Base-by-base conservation (phyloP, 2,888 invertebrate genomes). In the Tetanocera ferruginea region DNA sequence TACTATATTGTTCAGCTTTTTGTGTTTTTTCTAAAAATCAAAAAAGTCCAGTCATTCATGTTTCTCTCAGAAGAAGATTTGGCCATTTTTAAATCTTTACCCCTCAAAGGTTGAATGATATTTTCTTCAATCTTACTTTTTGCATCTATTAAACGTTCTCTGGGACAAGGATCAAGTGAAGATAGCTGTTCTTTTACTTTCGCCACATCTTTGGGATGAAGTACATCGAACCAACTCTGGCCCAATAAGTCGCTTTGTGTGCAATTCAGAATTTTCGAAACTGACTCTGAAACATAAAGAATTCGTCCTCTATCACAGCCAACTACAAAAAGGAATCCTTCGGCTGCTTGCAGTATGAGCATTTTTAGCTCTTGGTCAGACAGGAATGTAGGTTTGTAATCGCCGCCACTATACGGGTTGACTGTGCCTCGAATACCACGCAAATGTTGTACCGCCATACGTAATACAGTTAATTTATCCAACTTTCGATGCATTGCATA, bases 171-270 rank as follows among this genome's bases (percentile, higher is more conserved):
- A 90, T 98, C 97, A 0, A 96, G 95, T 0, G 97, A 95, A 0
- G 97, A 96, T 5, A 98, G 91, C 89, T 98, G 98, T 87, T 98
- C 98, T 88, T 98, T 98, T 5, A 98, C 97, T 90, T 97, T 98
- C 77, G 94, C 95, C 52, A 98, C 95, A 90, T 98, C 98, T 89
- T 97, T 97, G 0, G 97, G 97, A 89, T 98, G 98, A 64, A 98
- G 91, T 81, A 97, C 96, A 89, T 98, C 98, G 89, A 98, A 98
- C 92, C 97, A 93, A 88, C 96, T 97, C 90, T 97, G 97, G 0
- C 97, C 97, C 79, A 97, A 88, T 72, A 98, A 91, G 87, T 98
- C 98, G 76, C 93, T 92, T 93, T 96, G 95, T 55, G 95, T 93
- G 87, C 95, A 97, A 87, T 95, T 94, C 74, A 98, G 92, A 83